Base-by-base conservation (phyloP, 2,797 vertebrate species). In the Leptoclinus maculatus region DNA sequence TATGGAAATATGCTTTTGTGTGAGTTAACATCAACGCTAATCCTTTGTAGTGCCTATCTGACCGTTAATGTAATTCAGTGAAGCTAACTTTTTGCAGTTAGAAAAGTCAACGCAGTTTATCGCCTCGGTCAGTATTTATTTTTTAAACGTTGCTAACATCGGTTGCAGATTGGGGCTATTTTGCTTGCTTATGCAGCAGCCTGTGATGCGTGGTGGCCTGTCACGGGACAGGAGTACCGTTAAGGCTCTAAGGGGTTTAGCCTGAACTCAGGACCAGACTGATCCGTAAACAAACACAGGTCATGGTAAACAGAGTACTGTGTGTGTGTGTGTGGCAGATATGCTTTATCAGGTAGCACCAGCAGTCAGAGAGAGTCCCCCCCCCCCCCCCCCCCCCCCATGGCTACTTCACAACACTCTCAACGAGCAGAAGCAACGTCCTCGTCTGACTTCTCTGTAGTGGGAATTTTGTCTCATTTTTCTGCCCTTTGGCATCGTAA, bases 291-390 rank as follows among this genome's bases (percentile, higher is more conserved):
- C 88, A 90, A 93, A 92, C 88, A 89, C 27, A 29, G 27, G 27
- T 29, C 27, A 29, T 29, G 27, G 89, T 94, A 90, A 93, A 92
- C 88, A 89, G 79, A 88, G 51, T 3, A 1, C 4, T 13, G 47
- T 49, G 47, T 51, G 17, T 87, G 87, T 84, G 83, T 54, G 73
- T 80, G 79, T 68, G 81, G 49, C 74, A 91, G 94, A 95, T 95
- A 95, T 45, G 82, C 80, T 88, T 95, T 95, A 96, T 96, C 95
- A 88, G 91, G 83, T n/a, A 53, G 75, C 80, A 47, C 45, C 93
- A 89, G 91, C 83, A 76, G 65, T 68, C 54, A 74, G 63, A 79
- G n/a, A n/a, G n/a, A n/a, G n/a, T n/a, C n/a, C n/a, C n/a, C n/a
- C n/a, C n/a, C n/a, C 36, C 71, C 60, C 16, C 13, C 38, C 27